phyloP scores from a whole-genome alignment of 2,113 vertebrate genomes.

The Gymnocephalus cernua region DNA sequence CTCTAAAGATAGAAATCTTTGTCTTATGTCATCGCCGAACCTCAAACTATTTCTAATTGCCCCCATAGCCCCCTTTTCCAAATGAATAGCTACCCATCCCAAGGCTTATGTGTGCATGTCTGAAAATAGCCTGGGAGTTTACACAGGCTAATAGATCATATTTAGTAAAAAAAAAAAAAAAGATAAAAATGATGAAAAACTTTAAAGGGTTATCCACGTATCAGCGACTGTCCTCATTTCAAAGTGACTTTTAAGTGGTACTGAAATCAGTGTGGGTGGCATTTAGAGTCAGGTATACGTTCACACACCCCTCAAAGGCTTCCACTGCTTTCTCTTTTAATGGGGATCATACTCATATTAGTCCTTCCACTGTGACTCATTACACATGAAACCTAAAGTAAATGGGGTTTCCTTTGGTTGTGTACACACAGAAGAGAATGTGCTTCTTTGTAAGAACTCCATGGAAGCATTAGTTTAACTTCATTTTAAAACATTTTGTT shows the following conservation, averaged over 20 bases:
- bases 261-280: conserved; percentile 72
- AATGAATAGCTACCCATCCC: conserved; percentile 81
- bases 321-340: conserved; percentile 50
- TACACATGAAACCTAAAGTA: conserved; percentile 27
- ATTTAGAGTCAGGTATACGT: conserved; percentile 66
- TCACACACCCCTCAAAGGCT: conserved; percentile 71
- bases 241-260: conserved; percentile 75
- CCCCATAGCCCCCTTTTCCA: conserved; percentile 76
- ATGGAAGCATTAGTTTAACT: not conserved
- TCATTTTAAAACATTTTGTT: not conserved
- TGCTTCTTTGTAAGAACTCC: not conserved
- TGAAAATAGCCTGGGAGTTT: conserved; percentile 80
- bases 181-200: conserved; percentile 32
- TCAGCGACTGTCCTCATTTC: conserved; percentile 64
- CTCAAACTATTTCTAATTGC: conserved; percentile 84
- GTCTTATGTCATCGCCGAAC: conserved; percentile 83
- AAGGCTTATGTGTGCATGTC: conserved; percentile 74
- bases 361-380: conserved; percentile 63
- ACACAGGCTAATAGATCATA: conserved; percentile 74
- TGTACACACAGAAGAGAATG: not conserved
- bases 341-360: conserved; percentile 62
- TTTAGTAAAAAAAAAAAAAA: conserved; percentile 33
- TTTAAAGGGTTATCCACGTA: conserved; percentile 54
- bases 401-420: conserved; percentile 34
- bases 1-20: conserved; percentile 86